A percentile compares a stretch with the other conserved stretches of the same genome.
These are phyloP conservation scores for Melitaea athalia DNA, from an alignment of 2,888 invertebrate genomes.

Conservation along the genomic window DNA sequence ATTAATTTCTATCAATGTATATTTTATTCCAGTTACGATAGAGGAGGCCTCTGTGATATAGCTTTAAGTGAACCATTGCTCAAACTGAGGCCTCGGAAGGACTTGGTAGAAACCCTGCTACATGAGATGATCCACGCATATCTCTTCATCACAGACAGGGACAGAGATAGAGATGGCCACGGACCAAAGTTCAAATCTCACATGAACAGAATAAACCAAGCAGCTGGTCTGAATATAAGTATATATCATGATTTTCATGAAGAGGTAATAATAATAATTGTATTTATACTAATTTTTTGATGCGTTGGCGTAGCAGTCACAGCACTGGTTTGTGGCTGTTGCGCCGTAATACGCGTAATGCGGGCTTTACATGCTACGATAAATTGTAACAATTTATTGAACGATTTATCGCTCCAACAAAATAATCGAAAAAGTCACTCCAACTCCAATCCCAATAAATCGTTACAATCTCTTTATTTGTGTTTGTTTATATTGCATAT, in stretches of 20 bases:
- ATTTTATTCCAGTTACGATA: conserved; percentile 82
- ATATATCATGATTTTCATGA: conserved; percentile 98
- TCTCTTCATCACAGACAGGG: conserved; percentile 92
- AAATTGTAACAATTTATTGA: no score
- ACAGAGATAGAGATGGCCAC: conserved; percentile 95
- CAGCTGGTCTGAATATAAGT: conserved; percentile 92
- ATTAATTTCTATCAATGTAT: neutral
- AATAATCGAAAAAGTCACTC: no score
- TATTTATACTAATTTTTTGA: no score
- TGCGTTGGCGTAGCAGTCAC: no score
- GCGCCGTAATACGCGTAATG: no score
- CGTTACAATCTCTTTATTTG: no score
- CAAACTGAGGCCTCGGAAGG: conserved; percentile 95
- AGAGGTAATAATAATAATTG: conserved; percentile 85
- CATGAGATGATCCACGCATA: conserved; percentile 99
- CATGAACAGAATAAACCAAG: conserved; percentile 95
- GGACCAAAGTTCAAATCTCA: conserved; percentile 96
- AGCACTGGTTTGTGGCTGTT: no score
- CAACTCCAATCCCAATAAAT: no score
- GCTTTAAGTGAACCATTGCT: conserved; percentile 95
- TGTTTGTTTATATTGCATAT: no score
- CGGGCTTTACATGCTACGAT: no score
- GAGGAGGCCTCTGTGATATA: conserved; percentile 89
- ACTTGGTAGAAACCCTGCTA: conserved; percentile 97
- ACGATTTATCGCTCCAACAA: no score